These are phyloP conservation scores for Gallinago nigripennis DNA, from an alignment of 2,797 vertebrate genomes.

Conservation along the genomic window DNA sequence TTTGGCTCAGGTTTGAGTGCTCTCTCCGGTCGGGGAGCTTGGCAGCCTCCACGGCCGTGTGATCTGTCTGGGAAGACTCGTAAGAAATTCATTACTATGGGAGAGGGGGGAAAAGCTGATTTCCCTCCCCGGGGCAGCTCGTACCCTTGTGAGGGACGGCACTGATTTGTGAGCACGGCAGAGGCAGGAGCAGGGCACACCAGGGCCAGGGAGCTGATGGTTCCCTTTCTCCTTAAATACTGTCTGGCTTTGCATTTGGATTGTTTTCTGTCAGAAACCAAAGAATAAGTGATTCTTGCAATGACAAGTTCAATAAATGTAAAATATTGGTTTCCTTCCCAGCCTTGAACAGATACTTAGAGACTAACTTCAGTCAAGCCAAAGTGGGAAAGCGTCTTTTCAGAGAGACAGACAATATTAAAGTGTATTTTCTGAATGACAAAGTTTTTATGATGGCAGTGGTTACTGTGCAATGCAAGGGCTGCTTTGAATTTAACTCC, in stretches of 20 bases:
- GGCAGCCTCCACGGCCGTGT: not conserved
- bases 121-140: rapidly evolving
- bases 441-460: not conserved
- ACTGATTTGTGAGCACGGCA: not conserved
- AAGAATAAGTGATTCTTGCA: not conserved
- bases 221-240: not conserved
- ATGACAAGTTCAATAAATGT: not conserved
- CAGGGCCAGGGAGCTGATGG: rapidly evolving
- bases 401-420: not conserved
- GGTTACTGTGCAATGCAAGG: not conserved
- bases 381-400: not conserved
- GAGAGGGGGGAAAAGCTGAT: rapidly evolving
- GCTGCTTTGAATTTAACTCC: not conserved
- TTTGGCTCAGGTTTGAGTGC: not conserved
- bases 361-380: not conserved
- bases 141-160: rapidly evolving
- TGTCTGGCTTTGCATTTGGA: not conserved
- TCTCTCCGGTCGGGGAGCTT: not conserved
- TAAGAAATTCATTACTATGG: not conserved
- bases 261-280: not conserved
- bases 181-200: not conserved
- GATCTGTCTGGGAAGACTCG: not conserved
- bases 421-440: not conserved
- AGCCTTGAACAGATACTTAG: not conserved
- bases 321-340: not conserved